Percentiles rank a stretch among this genome's conserved stretches.
These are phyloP conservation scores for Nephila pilipes DNA, from an alignment of 1,140 invertebrate species.

Conservation along the genomic window DNA sequence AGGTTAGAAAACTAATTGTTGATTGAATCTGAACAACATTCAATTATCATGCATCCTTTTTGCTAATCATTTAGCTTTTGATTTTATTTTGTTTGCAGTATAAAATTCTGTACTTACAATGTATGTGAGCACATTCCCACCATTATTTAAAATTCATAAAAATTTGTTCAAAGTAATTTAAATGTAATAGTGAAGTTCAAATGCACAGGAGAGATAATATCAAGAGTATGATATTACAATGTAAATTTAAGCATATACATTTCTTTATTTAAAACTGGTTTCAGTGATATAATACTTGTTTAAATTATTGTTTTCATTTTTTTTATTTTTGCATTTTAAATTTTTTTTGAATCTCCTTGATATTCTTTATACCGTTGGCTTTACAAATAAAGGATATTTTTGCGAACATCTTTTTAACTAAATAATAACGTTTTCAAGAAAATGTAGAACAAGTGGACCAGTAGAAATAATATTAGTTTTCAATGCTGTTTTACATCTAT, in stretches of 20 bases:
- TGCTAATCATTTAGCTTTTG: background rate
- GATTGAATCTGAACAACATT: too few relatives aligned
- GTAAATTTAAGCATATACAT: too few relatives aligned
- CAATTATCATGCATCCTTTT: background rate
- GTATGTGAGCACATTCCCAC: conserved; percentile 22
- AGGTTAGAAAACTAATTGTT: too few relatives aligned
- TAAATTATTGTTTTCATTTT: conserved; percentile 15
- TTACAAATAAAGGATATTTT: conserved; percentile 63
- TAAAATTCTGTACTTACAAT: background rate
- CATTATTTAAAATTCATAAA: background rate
- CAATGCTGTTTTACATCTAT: background rate
- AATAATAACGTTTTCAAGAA: background rate
- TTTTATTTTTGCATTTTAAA: background rate
- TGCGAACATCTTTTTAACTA: conserved; percentile 49
- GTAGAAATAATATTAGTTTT: conserved; percentile 12
- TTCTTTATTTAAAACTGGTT: too few relatives aligned
- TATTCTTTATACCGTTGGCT: conserved; percentile 6
- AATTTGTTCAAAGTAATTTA: background rate
- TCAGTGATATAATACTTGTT: too few relatives aligned
- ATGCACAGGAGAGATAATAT: too few relatives aligned
- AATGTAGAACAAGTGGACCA: conserved; percentile 32
- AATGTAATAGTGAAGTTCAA: background rate
- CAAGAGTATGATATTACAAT: too few relatives aligned
- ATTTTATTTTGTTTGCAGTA: background rate
- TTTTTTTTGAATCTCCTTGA: background rate